Conservation (phyloP, 2,888 invertebrate genomes). For the Tenthredo amoena region DNA sequence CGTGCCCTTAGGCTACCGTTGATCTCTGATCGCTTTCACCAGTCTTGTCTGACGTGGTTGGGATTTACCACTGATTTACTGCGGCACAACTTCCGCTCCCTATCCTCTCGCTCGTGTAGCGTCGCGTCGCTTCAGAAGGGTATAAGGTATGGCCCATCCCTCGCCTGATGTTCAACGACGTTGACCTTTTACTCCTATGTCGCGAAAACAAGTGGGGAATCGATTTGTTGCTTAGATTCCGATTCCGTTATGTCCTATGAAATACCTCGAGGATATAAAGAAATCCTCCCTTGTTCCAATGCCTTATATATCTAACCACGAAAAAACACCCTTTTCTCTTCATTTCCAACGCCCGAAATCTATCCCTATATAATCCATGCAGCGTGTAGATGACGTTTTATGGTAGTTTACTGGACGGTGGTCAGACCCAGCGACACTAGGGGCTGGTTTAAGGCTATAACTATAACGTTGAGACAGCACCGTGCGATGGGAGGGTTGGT, state of each 20-base stretch:
- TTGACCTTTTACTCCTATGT: slow-evolving; percentile 34
- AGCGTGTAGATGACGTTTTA: slow-evolving; percentile 33
- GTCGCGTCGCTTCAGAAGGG: background rate
- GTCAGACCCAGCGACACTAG: slow-evolving; percentile 22
- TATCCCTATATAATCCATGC: background rate
- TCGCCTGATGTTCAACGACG: background rate
- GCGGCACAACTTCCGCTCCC: background rate
- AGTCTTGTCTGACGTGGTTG: slow-evolving; percentile 40
- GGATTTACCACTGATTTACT: slow-evolving; percentile 53
- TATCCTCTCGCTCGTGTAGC: background rate
- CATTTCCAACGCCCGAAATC: background rate
- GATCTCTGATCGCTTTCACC: slow-evolving; percentile 43
- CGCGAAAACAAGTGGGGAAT: slow-evolving; percentile 13
- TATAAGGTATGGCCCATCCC: background rate
- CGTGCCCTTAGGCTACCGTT: slow-evolving; percentile 22
- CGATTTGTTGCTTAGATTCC: slow-evolving; percentile 22
- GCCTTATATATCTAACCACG: background rate
- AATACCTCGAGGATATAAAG: background rate
- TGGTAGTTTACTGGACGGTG: slow-evolving; percentile 37
- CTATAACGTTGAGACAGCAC: slow-evolving; percentile 16
- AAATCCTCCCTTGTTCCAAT: background rate
- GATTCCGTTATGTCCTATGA: background rate
- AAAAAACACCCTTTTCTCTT: background rate
- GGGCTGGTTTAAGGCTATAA: slow-evolving; percentile 33
- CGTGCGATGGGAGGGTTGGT: slow-evolving; percentile 35